Base-by-base conservation (phyloP, 64 coral and sea anemone genomes). In the Montipora sp. region DNA sequence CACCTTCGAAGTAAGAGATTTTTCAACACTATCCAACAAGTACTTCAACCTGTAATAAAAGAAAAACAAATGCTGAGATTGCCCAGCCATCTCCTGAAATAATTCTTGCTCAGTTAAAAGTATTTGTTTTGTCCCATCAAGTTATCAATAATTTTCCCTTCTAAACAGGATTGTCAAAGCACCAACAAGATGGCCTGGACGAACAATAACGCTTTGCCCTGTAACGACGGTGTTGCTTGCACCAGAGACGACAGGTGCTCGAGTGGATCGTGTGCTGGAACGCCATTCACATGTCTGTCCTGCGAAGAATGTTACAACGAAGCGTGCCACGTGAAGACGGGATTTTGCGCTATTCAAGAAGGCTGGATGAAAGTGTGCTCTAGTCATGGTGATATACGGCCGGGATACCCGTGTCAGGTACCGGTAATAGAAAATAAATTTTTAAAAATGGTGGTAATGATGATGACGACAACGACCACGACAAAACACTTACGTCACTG, bases 351-450 rank as follows among this genome's bases (percentile, higher is more conserved):
- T 13, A 95, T 95, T 8, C 73, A 74, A 14, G 83, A 80, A 5
- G 66, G 82, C 47, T 77, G 94, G 47, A 76, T 21, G 1, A 68
- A 79, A 48, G 81, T 77, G 13, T 98, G 96, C 47, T 98, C 87
- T 36, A 74, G 48, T 4, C 76, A 84, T 16, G 84, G 94, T 1
- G 23, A 51, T 13, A 3, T 94, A 21, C 94, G 92, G 21, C 93
- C 96, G 1, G 90, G 93, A 49, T 92, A 98, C 83, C 83, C 50
- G 18, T 96, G 92, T 50, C 89, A 94, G 73, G 95, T 97, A 88
- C 46, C 20, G 15, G 18, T 2, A 19, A 46, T 11, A 67, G 24
- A 24, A 24, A 24, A 24, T 24, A 24, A 1, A 24, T 24, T 24
- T 24, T 24, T 24, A 24, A 24, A 24, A 24, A 24, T 57, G 10